These are phyloP conservation scores for Phaedon cochleariae DNA, from an alignment of 2,888 invertebrate species.

Conservation along the genomic window DNA sequence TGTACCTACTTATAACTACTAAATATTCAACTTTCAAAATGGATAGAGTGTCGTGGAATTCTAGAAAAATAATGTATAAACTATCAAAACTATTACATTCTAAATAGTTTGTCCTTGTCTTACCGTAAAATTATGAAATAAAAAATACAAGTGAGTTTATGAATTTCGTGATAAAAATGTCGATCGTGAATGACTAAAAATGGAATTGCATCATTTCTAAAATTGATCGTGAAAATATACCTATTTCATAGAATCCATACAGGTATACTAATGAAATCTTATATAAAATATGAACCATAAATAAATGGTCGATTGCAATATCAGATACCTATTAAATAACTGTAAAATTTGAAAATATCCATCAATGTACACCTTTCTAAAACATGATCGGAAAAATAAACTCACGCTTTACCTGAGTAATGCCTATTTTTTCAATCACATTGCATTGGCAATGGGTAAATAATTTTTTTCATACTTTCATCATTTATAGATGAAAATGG, in stretches of 20 bases:
- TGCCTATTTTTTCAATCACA: too few species aligned
- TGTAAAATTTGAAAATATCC: neutral
- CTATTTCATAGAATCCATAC: too few species aligned
- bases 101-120: neutral
- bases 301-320: neutral
- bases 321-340: neutral
- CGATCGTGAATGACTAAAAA: neutral
- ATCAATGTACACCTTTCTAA: slow-evolving; percentile 7
- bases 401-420: neutral
- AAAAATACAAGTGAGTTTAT: neutral
- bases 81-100: neutral
- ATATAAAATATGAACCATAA: neutral
- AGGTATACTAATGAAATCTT: too few species aligned
- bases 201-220: neutral
- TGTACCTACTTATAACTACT: too few species aligned
- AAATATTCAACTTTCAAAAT: too few species aligned
- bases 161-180: neutral
- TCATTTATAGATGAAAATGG: too few species aligned
- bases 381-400: slow-evolving; percentile 2
- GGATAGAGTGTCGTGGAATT: too few species aligned
- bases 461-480: too few species aligned
- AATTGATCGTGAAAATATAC: too few species aligned
- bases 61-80: too few species aligned
- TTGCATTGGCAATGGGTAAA: too few species aligned
- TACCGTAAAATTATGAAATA: neutral